Conservation (phyloP, 1,140 invertebrate genomes). For the Contarinia nasturtii region DNA sequence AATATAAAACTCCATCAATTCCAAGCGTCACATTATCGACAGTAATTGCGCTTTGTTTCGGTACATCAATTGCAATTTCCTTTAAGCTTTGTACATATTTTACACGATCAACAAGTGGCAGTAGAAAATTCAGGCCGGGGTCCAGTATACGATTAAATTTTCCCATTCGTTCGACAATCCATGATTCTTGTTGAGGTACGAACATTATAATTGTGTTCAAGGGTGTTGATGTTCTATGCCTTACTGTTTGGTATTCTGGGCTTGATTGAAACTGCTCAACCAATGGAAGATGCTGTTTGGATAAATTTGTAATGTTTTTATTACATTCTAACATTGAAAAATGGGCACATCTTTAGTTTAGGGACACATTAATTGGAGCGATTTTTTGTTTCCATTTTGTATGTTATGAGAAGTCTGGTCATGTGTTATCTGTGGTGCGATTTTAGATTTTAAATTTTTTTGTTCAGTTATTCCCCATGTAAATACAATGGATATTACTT, state of each 20-base stretch:
- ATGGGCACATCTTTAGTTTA: no score
- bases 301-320: no score
- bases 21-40: conserved; percentile 91
- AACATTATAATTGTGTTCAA: conserved; percentile 91
- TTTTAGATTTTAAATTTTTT: no score
- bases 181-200: conserved; percentile 98
- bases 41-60: conserved; percentile 95
- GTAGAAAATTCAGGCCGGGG: conserved; percentile 83
- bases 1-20: conserved; percentile 94
- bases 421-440: no score
- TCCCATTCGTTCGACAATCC: conserved; percentile 98
- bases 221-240: conserved; percentile 48
- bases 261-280: no score
- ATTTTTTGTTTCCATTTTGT: no score
- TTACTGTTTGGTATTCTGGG: conserved; percentile 9
- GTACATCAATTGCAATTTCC: conserved; percentile 98
- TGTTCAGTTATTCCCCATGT: no score
- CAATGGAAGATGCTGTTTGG: no score
- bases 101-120: conserved; percentile 83
- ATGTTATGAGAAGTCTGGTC: no score
- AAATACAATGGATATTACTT: no score
- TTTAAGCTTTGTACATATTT: conserved; percentile 98
- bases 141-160: conserved; percentile 84
- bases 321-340: no score
- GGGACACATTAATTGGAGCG: no score